Conservation (phyloP, 2,113 vertebrate genomes). For the Epinephelus cyanopodus region DNA sequence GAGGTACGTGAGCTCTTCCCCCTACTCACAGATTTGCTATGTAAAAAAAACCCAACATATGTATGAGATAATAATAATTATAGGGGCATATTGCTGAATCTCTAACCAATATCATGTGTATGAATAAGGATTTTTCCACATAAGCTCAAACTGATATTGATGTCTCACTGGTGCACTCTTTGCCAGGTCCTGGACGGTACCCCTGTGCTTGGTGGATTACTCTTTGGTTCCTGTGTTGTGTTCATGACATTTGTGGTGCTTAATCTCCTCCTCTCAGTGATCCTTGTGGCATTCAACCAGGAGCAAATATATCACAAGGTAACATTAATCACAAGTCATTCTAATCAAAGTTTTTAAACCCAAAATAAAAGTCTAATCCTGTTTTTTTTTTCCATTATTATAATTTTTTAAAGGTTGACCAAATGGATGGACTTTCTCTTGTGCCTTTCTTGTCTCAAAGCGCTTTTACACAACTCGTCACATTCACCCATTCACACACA, state of each 20-base stretch:
- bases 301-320: slow-evolving; percentile 92
- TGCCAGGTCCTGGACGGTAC: slow-evolving; percentile 88
- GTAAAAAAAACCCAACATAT: not conserved
- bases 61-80: too few species aligned
- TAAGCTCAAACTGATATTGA: not conserved
- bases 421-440: too few species aligned
- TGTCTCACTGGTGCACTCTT: not conserved
- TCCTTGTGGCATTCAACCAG: slow-evolving; percentile 90
- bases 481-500: too few species aligned
- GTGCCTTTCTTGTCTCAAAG: too few species aligned
- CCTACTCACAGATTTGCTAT: not conserved
- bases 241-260: slow-evolving; percentile 94
- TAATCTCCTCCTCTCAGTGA: slow-evolving; percentile 92
- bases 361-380: not conserved
- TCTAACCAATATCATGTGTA: not conserved
- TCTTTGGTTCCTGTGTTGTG: slow-evolving; percentile 92
- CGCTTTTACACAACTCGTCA: too few species aligned
- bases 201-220: slow-evolving; percentile 88
- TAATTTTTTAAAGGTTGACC: too few species aligned
- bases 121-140: not conserved
- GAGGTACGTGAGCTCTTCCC: slow-evolving; percentile 83
- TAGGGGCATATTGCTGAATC: not conserved
- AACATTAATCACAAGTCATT: not conserved
- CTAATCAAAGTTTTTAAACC: not conserved
- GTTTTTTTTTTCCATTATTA: too few species aligned